These are phyloP conservation scores for Paedocypris sp. DNA, from an alignment of 2,113 vertebrate species.

Conservation along the genomic window DNA sequence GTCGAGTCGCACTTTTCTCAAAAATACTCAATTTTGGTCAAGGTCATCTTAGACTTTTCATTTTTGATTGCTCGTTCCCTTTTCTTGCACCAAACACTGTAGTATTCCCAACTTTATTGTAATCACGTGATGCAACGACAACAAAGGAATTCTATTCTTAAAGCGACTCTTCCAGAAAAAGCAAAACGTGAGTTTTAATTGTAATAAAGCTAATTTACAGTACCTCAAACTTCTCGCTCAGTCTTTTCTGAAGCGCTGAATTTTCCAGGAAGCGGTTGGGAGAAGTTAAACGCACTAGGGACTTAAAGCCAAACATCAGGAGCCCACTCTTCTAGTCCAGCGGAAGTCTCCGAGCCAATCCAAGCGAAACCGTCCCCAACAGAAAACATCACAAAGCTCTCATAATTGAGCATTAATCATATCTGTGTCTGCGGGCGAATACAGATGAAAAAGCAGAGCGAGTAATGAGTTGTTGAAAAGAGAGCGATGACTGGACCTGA, in stretches of 20 bases:
- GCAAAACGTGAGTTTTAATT: no score
- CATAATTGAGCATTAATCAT: slow-evolving; percentile 7
- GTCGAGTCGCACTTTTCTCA: no score
- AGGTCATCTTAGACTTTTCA: no score
- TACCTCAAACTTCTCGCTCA: no score
- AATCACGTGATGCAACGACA: no score
- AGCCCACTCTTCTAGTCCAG: slow-evolving; percentile 14
- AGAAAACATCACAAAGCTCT: not conserved
- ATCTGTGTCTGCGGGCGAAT: not conserved
- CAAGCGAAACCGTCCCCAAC: slow-evolving; percentile 2
- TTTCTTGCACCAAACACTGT: no score
- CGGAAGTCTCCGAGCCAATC: not conserved
- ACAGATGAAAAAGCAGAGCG: not conserved
- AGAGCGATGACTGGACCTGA: not conserved
- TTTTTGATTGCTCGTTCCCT: no score
- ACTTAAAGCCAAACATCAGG: slow-evolving; percentile 23
- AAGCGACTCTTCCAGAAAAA: no score
- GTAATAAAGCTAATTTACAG: no score
- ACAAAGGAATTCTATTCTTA: no score
- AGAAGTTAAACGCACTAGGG: slow-evolving; percentile 30
- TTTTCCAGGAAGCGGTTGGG: slow-evolving; percentile 23
- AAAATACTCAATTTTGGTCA: no score
- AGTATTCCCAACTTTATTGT: no score
- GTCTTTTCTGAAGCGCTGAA: not conserved
- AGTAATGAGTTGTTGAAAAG: not conserved